Conservation (phyloP, 1,140 invertebrate genomes). For the Eurytemora carolleeae region DNA sequence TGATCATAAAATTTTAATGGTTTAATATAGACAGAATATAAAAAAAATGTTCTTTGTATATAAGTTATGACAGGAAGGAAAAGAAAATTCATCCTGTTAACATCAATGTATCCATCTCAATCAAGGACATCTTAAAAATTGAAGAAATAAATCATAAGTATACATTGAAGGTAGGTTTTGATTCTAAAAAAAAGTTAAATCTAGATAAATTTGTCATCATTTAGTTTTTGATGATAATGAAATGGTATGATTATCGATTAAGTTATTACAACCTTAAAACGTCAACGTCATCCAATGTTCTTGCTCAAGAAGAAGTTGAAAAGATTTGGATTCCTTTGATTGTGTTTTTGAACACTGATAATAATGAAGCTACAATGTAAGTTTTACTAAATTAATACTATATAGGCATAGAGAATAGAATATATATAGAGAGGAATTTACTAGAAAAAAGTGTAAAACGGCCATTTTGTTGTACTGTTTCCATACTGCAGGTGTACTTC, state of each 20-base stretch:
- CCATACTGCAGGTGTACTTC: too few species aligned
- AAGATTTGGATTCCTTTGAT: background rate
- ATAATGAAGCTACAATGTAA: background rate
- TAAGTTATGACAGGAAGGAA: too few species aligned
- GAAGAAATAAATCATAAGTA: background rate
- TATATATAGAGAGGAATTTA: too few species aligned
- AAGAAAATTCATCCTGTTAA: background rate
- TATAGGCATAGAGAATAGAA: too few species aligned
- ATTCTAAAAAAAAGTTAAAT: background rate
- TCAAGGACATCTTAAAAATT: background rate
- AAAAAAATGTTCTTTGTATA: too few species aligned
- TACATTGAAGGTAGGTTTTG: background rate
- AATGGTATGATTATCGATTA: background rate
- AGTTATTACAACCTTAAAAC: background rate
- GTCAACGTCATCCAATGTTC: background rate
- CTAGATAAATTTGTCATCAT: background rate
- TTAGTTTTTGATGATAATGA: background rate
- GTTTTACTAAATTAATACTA: too few species aligned
- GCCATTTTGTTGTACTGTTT: too few species aligned
- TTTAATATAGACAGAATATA: too few species aligned
- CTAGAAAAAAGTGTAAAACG: too few species aligned
- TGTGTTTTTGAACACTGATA: background rate
- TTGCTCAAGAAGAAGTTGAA: background rate
- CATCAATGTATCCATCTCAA: background rate
- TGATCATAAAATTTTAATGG: too few species aligned